Conservation (phyloP, 2,797 vertebrate species). For the Ataeniobius toweri region DNA sequence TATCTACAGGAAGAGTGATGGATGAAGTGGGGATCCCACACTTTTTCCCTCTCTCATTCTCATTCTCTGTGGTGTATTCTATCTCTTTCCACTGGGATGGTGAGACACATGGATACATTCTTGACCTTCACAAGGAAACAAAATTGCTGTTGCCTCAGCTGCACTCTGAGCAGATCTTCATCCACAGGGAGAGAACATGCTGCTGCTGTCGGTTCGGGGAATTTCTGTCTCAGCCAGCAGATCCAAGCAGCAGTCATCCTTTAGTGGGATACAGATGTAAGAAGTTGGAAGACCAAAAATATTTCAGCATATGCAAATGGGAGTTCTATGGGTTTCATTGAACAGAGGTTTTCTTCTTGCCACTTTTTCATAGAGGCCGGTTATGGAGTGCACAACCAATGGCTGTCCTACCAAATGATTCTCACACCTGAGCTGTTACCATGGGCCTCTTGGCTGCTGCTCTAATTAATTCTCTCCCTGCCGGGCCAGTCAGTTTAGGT, state of each 20-base stretch:
- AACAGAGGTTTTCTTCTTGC: too few relatives aligned
- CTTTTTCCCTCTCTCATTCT: constrained; percentile 49
- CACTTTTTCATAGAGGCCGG: background rate
- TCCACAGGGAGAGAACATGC: constrained; percentile 45
- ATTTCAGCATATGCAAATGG: constrained; percentile 10
- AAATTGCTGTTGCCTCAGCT: constrained; percentile 74
- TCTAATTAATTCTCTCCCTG: background rate
- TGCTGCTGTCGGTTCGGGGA: constrained; percentile 35
- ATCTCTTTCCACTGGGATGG: constrained; percentile 70
- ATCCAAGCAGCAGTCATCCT: constrained; percentile 34
- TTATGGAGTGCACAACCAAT: background rate
- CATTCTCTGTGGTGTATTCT: constrained; percentile 69
- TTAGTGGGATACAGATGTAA: constrained; percentile 29
- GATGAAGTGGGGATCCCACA: constrained; percentile 67
- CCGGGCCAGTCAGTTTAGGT: background rate
- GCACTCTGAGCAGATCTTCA: constrained; percentile 59
- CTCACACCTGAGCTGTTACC: background rate
- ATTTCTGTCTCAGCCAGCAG: constrained; percentile 32
- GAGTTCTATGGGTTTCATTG: background rate
- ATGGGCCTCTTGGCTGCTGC: background rate
- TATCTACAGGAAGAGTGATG: constrained; percentile 61
- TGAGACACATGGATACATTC: constrained; percentile 62
- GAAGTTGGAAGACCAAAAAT: constrained; percentile 15
- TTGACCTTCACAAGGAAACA: constrained; percentile 71
- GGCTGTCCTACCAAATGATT: background rate